Percentiles rank a stretch among this genome's conserved stretches.
phyloP scores from a whole-genome alignment of 1,140 invertebrate species.

The Zaprionus capensis region DNA sequence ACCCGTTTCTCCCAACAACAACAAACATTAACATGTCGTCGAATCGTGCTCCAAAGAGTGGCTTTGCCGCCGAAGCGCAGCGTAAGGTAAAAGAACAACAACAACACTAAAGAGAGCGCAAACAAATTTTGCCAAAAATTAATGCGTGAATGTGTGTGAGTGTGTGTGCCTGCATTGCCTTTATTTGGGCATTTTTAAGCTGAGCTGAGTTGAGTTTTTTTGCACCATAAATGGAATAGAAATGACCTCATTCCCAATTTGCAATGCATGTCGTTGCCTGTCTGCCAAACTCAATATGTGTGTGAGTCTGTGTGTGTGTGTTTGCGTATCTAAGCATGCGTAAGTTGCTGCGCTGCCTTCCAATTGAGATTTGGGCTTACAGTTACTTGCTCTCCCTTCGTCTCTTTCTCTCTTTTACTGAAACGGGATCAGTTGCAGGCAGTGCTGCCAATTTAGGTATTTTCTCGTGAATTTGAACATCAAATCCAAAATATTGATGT shows the following conservation, averaged over 20 bases:
- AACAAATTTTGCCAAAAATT: constrained; percentile 71
- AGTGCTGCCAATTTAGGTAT: too few species aligned
- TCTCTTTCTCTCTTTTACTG: neutral
- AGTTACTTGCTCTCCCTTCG: constrained; percentile 1
- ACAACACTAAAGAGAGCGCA: constrained; percentile 47
- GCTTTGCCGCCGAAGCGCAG: constrained; percentile 97
- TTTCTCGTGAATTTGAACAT: too few species aligned
- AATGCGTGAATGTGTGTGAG: constrained; percentile 28
- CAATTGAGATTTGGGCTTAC: constrained; percentile 2
- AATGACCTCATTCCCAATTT: constrained; percentile 72
- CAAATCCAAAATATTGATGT: too few species aligned
- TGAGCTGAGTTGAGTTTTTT: constrained; percentile 40
- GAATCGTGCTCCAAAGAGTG: constrained; percentile 95
- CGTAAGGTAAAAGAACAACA: constrained; percentile 92
- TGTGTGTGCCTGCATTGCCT: constrained; percentile 62
- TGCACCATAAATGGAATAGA: constrained; percentile 62
- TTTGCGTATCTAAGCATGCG: constrained; percentile 47
- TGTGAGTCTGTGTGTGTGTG: neutral
- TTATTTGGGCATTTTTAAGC: constrained; percentile 66
- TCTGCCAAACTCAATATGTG: constrained; percentile 11
- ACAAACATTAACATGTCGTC: constrained; percentile 88
- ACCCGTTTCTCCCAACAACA: constrained; percentile 70
- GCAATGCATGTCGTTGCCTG: constrained; percentile 13
- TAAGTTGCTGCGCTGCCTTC: constrained; percentile 29
- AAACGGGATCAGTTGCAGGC: constrained; percentile 4